phyloP scores from a whole-genome alignment of 2,797 vertebrate genomes.

The Sternarchorhynchus goeldii region DNA sequence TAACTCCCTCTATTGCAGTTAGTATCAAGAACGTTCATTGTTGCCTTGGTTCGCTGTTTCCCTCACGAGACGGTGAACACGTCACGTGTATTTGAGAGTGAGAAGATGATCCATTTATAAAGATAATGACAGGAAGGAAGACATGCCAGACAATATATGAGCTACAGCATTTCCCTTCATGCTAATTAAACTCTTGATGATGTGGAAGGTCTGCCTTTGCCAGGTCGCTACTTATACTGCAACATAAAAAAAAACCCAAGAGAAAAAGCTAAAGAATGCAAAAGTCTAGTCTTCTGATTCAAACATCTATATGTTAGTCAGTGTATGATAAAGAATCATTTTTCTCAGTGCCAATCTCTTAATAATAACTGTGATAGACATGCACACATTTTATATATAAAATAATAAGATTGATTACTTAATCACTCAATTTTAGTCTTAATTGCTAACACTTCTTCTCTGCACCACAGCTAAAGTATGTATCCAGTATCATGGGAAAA shows the following conservation, averaged over 20 bases:
- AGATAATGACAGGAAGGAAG: slow-evolving; percentile 32
- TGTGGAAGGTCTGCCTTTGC: slow-evolving; percentile 22
- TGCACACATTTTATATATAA: slow-evolving; percentile 8
- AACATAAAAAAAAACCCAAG: neutral
- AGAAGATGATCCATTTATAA: slow-evolving; percentile 25
- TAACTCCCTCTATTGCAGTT: slow-evolving; percentile 28
- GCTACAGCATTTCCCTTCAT: slow-evolving; percentile 27
- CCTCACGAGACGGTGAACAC: slow-evolving; percentile 25
- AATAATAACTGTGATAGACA: slow-evolving; percentile 23
- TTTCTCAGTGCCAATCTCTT: slow-evolving; percentile 10
- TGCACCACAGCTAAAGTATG: neutral
- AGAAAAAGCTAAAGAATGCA: slow-evolving; percentile 7
- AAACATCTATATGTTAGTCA: slow-evolving; percentile 3
- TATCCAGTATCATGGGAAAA: neutral
- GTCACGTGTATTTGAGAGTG: slow-evolving; percentile 14
- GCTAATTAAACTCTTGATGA: slow-evolving; percentile 46
- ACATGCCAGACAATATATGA: slow-evolving; percentile 33
- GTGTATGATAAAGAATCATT: neutral
- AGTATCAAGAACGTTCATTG: slow-evolving; percentile 40
- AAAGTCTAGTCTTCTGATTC: neutral
- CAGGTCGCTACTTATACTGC: neutral
- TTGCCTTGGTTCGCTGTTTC: slow-evolving; percentile 11
- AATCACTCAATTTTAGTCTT: neutral
- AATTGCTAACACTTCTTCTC: slow-evolving; percentile 1
- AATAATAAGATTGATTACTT: slow-evolving; percentile 19